Evolutionary conservation across 2,113 vertebrate species (phyloP), one percentile per base, ranked within the genome.

Genomic region (Numida meleagris): DNA sequence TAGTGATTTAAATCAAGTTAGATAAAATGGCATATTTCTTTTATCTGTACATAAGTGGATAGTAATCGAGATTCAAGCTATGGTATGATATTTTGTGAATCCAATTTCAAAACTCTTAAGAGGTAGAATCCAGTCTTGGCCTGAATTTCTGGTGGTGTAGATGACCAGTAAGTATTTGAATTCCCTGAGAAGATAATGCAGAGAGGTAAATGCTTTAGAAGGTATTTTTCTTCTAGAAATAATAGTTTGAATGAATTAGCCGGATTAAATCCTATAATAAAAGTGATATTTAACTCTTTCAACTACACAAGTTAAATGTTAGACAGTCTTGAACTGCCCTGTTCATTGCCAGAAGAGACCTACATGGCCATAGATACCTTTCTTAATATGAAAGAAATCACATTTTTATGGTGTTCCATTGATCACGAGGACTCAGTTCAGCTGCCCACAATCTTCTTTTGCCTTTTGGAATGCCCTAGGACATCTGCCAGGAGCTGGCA

Each of bases 401-500:
- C 13, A n/a, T 10, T 75, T 80, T 34, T 43, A 48, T 42, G n/a
- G 27, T 24, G 6, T 7, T 13, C 8, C 25, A n/a, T 25, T 62
- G 40, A 67, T 42, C 20, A 38, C 29, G n/a, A 48, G 1, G 5
- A 12, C 4, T 75, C 36, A 58, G 58, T 63, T 76, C 29, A 57
- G 29, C 25, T 62, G 33, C 24, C 15, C 21, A 33, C 0, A n/a
- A 9, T 31, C 40, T 77, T 33, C 13, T 77, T 89, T 42, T 66
- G 29, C 6, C 5, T 77, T 81, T 55, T 55, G n/a, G 42, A 25
- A 21, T 61, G 27, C 18, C 18, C 25, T 67, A n/a, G 55, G 23
- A 13, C 12, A 36, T 29, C n/a, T 59, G 5, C 25, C 0, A 0
- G 51, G 10, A 53, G 25, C 29, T 80, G 50, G 4, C 27, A 61